Evolutionary conservation across 2,888 invertebrate species (phyloP), one percentile per base, ranked within the genome.

Genomic region (Candidula unifasciata): DNA sequence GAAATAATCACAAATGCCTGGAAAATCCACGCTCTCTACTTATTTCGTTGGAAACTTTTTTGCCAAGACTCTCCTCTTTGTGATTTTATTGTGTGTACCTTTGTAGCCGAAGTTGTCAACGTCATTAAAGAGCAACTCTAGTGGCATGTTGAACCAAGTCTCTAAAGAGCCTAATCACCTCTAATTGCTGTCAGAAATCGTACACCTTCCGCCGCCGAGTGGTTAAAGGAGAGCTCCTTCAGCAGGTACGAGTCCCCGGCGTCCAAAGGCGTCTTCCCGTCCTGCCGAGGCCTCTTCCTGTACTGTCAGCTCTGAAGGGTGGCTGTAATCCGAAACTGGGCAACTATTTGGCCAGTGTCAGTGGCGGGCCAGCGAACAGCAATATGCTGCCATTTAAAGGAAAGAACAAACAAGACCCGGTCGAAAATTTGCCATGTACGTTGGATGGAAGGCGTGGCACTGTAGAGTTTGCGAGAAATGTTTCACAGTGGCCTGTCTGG

Each of bases 291-390:
- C 78, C 66, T 44, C 66, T 54, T 74, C 66, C 13, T 68, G 35
- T 37, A 64, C 79, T 79, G 79, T 79, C 79, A 79, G n/a, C 66
- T 44, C 16, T 6, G 64, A 30, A 30, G 44, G 78, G 37, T n/a
- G 44, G 79, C 21, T 79, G 79, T 79, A 79, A 79, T 21, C 33
- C 78, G 64, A 83, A 57, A 66, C 83, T 83, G 69, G 78, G 71
- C 78, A 83, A 83, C 44, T 83, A 83, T 83, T 83, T 83, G 83
- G 83, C 71, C 57, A 83, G 83, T 83, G 83, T 83, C 83, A 83
- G 69, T 52, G 54, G 35, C 68, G 24, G 69, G 35, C 68, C 77
- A 69, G 54, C 57, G 76, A 73, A 81, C 81, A 81, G 73, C 60
- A 60, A 71, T 60, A 54, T 37, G 57, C 73, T 69, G 71, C 82